Evolutionary conservation across 2,888 invertebrate genomes (phyloP), one percentile per base, ranked within the genome.

Genomic region (Synergus laeviventris): DNA sequence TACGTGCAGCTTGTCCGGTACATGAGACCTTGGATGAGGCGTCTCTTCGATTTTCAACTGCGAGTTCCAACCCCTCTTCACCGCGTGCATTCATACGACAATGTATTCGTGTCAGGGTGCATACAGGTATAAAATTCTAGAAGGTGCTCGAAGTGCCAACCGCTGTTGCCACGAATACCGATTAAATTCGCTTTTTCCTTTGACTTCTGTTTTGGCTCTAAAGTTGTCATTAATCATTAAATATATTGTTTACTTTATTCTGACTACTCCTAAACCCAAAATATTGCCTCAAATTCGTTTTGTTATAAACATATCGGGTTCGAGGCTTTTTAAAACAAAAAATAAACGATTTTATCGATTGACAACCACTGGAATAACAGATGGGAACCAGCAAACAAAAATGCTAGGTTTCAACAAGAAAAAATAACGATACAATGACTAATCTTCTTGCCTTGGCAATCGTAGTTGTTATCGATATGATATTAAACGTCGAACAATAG

Each of bases 31-130:
- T 70, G 70, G 49, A n/a, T 49, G 42, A 66, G 45, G n/a, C 70
- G 70, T 45, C 70, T 70, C 70, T 70, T 70, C 70, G 70, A 70
- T 70, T 70, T 70, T 70, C 70, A 59, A 24, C 24, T 59, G 14
- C 21, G 24, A 59, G 59, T 24, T 21, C 59, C 59, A 49, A 36
- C 70, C 49, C 49, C 31, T 31, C 49, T 36, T 70, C 36, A 14
- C 21, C 2, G 45, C 49, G 18, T 70, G 36, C 7, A 54, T 70
- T 70, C 42, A 66, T 45, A 54, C 70, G 49, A 49, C 45, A 49
- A 54, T 70, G 36, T 18, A 70, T 45, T 70, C 36, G 70, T n/a
- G 45, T 66, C 16, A 45, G 45, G n/a, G 31, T 70, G 31, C 31
- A 42, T 16, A 31, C 59, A 59, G 12, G 21, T 12, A 24, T 5